Conservation (phyloP, 1,140 invertebrate genomes). For the Rhizoglyphus robini region DNA sequence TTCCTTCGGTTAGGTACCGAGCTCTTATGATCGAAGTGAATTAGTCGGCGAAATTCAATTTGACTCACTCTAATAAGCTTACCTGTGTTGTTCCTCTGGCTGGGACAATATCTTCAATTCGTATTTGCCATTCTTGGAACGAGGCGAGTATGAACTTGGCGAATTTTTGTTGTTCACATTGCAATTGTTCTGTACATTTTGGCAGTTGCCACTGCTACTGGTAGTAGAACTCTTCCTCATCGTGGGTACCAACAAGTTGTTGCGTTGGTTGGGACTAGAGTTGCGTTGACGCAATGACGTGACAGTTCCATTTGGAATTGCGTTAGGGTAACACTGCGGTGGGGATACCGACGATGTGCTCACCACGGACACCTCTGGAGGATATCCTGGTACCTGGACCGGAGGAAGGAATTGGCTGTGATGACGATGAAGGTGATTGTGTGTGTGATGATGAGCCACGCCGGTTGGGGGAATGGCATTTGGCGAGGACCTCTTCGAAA, state of each 20-base stretch:
- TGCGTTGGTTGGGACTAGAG: neutral
- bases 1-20: conserved; percentile 81
- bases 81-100: conserved; percentile 82
- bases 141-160: conserved; percentile 13
- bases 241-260: neutral
- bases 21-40: conserved; percentile 36
- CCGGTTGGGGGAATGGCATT: neutral
- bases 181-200: neutral
- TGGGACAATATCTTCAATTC: conserved; percentile 73
- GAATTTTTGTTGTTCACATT: neutral
- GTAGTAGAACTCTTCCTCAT: neutral
- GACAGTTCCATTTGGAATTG: no score
- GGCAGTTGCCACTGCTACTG: neutral
- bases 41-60: neutral
- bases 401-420: conserved; percentile 1
- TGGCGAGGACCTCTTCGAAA: neutral
- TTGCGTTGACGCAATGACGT: no score
- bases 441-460: neutral
- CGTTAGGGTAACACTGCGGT: no score
- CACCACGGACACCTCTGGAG: no score
- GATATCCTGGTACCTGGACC: no score
- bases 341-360: no score
- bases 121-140: conserved; percentile 40
- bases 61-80: neutral
- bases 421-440: neutral